Percentiles rank a stretch among this genome's conserved stretches.
Evolutionary conservation across 2,888 invertebrate genomes (phyloP).

Genomic region (Nemoura dubitans): DNA sequence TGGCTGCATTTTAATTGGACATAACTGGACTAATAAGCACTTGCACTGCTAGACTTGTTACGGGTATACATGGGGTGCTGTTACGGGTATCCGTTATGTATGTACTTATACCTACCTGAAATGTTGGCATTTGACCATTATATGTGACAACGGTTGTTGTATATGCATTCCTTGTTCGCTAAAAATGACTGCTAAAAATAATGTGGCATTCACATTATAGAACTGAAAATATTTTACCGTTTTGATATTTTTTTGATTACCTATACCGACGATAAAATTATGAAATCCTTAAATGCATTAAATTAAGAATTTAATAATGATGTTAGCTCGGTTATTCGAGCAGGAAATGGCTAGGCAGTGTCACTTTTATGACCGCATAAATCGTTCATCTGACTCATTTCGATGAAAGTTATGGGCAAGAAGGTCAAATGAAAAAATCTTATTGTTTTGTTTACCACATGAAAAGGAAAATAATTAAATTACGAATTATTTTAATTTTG

Average conservation of each 20-base stretch:
- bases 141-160: no score
- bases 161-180: no score
- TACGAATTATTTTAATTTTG: background rate
- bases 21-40: slow-evolving; percentile 7
- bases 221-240: no score
- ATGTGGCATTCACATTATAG: no score
- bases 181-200: no score
- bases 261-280: background rate
- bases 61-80: no score
- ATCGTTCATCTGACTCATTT: background rate
- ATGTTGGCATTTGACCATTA: no score
- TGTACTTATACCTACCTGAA: no score
- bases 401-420: background rate
- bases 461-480: background rate
- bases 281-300: background rate
- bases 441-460: background rate
- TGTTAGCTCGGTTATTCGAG: background rate
- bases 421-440: background rate
- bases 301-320: background rate
- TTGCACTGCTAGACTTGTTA: background rate
- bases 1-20: slow-evolving; percentile 2
- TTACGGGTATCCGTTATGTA: no score
- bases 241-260: background rate
- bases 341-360: background rate
- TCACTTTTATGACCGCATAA: background rate